Conservation (phyloP, 2,113 vertebrate genomes). For the Ictalurus punctatus region DNA sequence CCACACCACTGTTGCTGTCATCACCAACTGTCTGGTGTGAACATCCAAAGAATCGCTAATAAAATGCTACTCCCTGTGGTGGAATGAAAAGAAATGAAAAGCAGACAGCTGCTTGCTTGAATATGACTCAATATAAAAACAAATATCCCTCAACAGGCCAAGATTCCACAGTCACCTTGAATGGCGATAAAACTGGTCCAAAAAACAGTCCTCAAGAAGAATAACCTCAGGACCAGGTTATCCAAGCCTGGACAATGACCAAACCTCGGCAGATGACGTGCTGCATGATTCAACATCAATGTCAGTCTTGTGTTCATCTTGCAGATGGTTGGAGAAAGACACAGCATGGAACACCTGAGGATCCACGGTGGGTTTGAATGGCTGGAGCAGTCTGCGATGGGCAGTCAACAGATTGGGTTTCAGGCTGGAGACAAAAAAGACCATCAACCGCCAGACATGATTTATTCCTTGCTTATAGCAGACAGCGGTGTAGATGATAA, state of each 20-base stretch:
- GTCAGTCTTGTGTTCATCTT: background rate
- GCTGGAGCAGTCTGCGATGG: background rate
- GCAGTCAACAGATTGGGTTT: slow-evolving; percentile 33
- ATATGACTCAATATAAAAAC: slow-evolving; percentile 24
- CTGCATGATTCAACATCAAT: slow-evolving; percentile 28
- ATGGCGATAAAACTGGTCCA: background rate
- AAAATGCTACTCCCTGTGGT: background rate
- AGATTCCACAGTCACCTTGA: slow-evolving; percentile 29
- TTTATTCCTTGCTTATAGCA: slow-evolving; percentile 19
- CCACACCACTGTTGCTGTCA: background rate
- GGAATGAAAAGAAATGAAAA: slow-evolving; percentile 3
- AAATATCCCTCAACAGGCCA: background rate
- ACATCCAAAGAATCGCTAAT: background rate
- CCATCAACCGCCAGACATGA: slow-evolving; percentile 18
- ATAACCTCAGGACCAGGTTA: background rate
- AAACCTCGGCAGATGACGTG: background rate
- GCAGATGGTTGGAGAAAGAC: slow-evolving; percentile 34
- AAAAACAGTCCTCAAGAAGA: slow-evolving; percentile 17
- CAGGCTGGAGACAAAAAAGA: slow-evolving; percentile 23
- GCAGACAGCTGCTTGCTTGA: slow-evolving; percentile 25
- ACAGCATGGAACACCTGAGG: slow-evolving; percentile 30
- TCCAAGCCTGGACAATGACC: slow-evolving; percentile 17
- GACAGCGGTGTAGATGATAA: slow-evolving; percentile 13
- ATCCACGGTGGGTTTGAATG: slow-evolving; percentile 20
- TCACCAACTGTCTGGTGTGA: background rate